Evolutionary conservation across 2,797 vertebrate species (phyloP).

Genomic region (Karalla daura): DNA sequence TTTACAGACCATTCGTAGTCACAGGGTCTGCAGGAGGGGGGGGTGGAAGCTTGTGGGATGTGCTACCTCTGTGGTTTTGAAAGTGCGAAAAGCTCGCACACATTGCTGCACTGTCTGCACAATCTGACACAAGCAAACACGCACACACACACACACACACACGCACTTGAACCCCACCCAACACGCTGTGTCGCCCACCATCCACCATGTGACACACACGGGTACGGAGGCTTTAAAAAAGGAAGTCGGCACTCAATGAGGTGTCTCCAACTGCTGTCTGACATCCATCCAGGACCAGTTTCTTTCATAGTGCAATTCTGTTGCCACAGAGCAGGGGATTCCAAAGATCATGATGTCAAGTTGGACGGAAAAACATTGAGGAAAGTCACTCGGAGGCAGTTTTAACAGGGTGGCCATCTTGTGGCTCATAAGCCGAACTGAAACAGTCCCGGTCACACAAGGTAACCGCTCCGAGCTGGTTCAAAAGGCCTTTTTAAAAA

Average conservation of each 20-base stretch:
- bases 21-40: background rate
- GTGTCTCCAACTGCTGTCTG: too few relatives aligned
- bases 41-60: slow-evolving; percentile 11
- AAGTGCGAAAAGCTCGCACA: slow-evolving; percentile 21
- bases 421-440: slow-evolving; percentile 20
- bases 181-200: slow-evolving; percentile 21
- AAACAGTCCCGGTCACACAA: too few relatives aligned
- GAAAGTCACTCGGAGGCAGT: background rate
- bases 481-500: too few relatives aligned
- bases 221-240: background rate
- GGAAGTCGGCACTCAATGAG: too few relatives aligned
- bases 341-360: too few relatives aligned
- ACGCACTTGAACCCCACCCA: slow-evolving; percentile 13
- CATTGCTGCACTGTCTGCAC: background rate
- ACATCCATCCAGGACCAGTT: background rate
- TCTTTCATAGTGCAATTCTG: too few relatives aligned
- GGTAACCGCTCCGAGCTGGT: background rate
- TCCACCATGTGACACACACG: slow-evolving; percentile 4
- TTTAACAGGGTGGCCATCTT: slow-evolving; percentile 26
- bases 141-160: slow-evolving; percentile 1
- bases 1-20: too few relatives aligned
- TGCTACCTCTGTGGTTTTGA: slow-evolving; percentile 48
- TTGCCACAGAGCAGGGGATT: too few relatives aligned
- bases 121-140: background rate
- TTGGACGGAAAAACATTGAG: background rate